These are phyloP conservation scores for Dione vanillae DNA, from an alignment of 2,888 invertebrate genomes.

Conservation along the genomic window DNA sequence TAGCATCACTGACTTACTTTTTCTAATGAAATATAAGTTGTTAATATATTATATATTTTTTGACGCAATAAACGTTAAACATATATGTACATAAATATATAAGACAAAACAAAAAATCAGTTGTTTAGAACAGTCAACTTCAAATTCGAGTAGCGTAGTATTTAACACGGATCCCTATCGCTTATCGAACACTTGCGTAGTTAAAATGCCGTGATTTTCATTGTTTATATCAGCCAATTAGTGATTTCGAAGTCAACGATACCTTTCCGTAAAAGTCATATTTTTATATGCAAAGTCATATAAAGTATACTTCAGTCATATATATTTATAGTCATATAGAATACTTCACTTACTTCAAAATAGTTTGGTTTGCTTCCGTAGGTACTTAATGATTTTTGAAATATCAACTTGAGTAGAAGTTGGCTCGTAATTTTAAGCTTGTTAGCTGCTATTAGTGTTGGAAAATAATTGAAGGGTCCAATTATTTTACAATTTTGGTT, in stretches of 20 bases:
- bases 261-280: slow-evolving; percentile 1
- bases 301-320: slow-evolving; percentile 9
- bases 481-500: slow-evolving; percentile 5
- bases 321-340: background rate
- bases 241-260: slow-evolving; percentile 11
- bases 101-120: too few relatives aligned
- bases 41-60: too few relatives aligned
- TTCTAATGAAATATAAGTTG: too few relatives aligned
- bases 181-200: slow-evolving; percentile 18
- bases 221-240: slow-evolving; percentile 22
- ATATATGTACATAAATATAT: too few relatives aligned
- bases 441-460: slow-evolving; percentile 18
- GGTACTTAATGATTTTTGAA: slow-evolving; percentile 20
- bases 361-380: slow-evolving; percentile 16
- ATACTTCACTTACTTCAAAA: slow-evolving; percentile 14
- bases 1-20: too few relatives aligned
- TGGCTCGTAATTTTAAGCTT: slow-evolving; percentile 17
- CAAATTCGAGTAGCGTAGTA: slow-evolving; percentile 11
- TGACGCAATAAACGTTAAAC: too few relatives aligned
- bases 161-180: slow-evolving; percentile 11
- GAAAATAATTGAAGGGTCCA: slow-evolving; percentile 24
- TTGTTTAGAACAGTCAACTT: background rate
- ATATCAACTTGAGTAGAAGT: slow-evolving; percentile 19
- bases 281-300: background rate
- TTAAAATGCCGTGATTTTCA: slow-evolving; percentile 13